phyloP scores from a whole-genome alignment of 1,140 invertebrate species.

The Hirudo medicinalis region DNA sequence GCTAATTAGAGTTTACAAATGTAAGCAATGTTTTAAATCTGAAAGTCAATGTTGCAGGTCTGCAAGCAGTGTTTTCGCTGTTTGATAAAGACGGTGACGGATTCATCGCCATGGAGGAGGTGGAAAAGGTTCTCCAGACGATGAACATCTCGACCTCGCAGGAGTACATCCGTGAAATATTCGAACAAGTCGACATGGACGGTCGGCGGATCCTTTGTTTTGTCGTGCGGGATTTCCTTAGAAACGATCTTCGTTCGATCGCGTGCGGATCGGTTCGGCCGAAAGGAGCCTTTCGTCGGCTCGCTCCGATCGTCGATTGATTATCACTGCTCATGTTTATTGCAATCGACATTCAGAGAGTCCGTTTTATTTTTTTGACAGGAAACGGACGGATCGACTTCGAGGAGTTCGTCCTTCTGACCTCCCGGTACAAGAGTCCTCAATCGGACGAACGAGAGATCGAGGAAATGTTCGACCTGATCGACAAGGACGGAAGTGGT shows the following conservation, averaged over 20 bases:
- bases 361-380: background rate
- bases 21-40: no score
- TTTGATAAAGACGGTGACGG: slow-evolving; percentile 25
- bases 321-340: no score
- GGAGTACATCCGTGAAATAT: slow-evolving; percentile 15
- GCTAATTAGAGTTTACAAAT: no score
- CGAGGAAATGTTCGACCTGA: slow-evolving; percentile 22
- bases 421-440: background rate
- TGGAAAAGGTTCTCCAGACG: slow-evolving; percentile 94
- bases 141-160: slow-evolving; percentile 46
- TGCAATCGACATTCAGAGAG: background rate
- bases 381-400: slow-evolving; percentile 15
- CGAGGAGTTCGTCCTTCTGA: slow-evolving; percentile 12
- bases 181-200: slow-evolving; percentile 15
- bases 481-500: slow-evolving; percentile 25
- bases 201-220: background rate
- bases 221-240: background rate
- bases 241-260: background rate
- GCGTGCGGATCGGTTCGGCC: background rate
- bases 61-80: slow-evolving; percentile 24
- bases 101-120: slow-evolving; percentile 29
- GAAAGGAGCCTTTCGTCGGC: background rate
- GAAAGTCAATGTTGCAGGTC: background rate
- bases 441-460: slow-evolving; percentile 18
- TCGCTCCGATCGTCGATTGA: background rate